Percentiles rank a stretch among this genome's conserved stretches.
Conservation (phyloP, 2,113 vertebrate genomes). For the Mystacornis crossleyi region DNA sequence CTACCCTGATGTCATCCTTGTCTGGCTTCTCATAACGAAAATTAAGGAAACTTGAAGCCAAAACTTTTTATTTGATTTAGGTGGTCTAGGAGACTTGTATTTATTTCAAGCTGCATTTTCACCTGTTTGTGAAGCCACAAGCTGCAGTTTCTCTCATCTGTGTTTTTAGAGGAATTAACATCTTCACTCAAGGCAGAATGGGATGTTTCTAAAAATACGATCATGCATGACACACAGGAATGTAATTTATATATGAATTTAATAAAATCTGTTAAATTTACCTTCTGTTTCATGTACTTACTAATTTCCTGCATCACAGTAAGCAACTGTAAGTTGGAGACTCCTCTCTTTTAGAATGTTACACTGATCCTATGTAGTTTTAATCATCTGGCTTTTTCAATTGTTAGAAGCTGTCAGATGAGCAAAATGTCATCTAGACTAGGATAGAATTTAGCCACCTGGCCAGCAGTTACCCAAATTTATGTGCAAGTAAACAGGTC, state of each 20-base stretch:
- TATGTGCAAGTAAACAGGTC: background rate
- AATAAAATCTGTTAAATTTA: conserved; percentile 8
- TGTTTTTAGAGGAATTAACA: background rate
- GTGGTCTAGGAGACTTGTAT: background rate
- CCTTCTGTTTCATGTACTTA: background rate
- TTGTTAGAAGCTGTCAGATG: background rate
- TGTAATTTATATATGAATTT: background rate
- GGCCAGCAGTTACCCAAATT: background rate
- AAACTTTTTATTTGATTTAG: background rate
- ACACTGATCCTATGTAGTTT: background rate
- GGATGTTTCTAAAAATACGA: background rate
- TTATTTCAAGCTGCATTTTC: background rate
- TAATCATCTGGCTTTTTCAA: background rate
- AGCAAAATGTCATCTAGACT: background rate
- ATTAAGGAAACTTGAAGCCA: background rate
- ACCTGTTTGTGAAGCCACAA: background rate
- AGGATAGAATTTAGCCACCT: background rate
- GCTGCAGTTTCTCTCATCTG: background rate
- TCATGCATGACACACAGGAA: background rate
- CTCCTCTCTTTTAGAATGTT: background rate
- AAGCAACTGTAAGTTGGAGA: background rate
- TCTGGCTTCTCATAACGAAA: background rate
- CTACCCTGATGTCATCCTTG: background rate
- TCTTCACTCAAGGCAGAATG: background rate
- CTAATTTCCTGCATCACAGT: background rate